A percentile compares a stretch with the other conserved stretches of the same genome.
Evolutionary conservation across 2,797 vertebrate genomes (phyloP).

Genomic region (Sternarchorhynchus goeldii): DNA sequence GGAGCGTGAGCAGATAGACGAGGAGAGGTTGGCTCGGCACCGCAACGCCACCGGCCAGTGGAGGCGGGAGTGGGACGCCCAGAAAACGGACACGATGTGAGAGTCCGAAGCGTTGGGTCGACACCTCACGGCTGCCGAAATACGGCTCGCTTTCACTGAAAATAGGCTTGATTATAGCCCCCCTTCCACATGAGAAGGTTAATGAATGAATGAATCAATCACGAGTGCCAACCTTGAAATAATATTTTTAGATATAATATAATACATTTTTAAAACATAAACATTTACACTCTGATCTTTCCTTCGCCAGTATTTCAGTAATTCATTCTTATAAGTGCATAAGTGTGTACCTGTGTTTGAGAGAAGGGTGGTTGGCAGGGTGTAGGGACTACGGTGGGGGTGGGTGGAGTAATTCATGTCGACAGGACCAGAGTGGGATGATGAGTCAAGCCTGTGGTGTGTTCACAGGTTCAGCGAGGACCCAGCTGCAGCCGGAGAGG

Average conservation of each 20-base stretch:
- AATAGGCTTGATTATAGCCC: too few species aligned
- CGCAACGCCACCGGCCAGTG: conserved; percentile 91
- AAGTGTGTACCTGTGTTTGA: neutral
- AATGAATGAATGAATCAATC: neutral
- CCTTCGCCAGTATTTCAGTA: too few species aligned
- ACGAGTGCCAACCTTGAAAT: too few species aligned
- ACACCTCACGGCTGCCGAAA: neutral
- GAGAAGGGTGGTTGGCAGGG: neutral
- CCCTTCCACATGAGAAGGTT: neutral
- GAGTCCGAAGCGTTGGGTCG: conserved; percentile 28
- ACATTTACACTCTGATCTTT: too few species aligned
- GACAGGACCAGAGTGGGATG: conserved; percentile 41
- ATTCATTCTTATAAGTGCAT: too few species aligned
- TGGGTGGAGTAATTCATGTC: conserved; percentile 28
- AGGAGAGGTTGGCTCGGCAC: conserved; percentile 86
- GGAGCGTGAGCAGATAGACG: conserved; percentile 90
- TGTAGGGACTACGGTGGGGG: neutral
- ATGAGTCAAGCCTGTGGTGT: conserved; percentile 54
- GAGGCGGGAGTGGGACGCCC: conserved; percentile 90
- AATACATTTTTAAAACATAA: too few species aligned
- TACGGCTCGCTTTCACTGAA: too few species aligned
- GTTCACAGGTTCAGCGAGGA: conserved; percentile 82
- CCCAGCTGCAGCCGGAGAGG: conserved; percentile 64
- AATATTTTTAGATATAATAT: too few species aligned
- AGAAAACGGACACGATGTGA: conserved; percentile 87